Base-by-base conservation (phyloP, 2,797 vertebrate species). In the Choloepus didactylus region DNA sequence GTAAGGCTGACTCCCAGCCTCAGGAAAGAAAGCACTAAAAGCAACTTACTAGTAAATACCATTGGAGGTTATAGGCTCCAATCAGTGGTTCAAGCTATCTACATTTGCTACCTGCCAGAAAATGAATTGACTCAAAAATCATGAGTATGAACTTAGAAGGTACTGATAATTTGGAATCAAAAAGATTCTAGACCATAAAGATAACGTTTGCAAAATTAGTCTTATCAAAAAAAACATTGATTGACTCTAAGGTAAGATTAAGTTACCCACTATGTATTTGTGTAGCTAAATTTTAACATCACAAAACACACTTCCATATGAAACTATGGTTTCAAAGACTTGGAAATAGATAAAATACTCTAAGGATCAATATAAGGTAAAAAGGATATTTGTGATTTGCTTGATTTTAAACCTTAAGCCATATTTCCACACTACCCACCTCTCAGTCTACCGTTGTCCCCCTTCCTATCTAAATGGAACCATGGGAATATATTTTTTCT, bases 161-260 rank as follows among this genome's bases (percentile, higher is more conserved):
- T 79, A 29, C 16, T 46, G 83, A 38, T 46, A 87, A 93, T 29
- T 79, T 35, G 60, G 2, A 96, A 73, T 82, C 10, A 86, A 75
- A 89, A 86, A 87, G 44, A 87, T 72, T 86, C 41, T 27, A 92
- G 73, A 59, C 1, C 77, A 75, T 75, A 81, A 93, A 86, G 23
- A 15, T 69, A 73, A 66, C 62, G 31, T 92, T 88, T 94, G 38
- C 29, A 89, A 97, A 94, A 38, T 64, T 51, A 87, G 18, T 85
- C 72, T 62, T 85, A 73, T 31, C 76, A 14, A 60, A 5, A 51
- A 70, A 46, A 49, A 25, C 18, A 81, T 18, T 54, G 27, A 41
- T 31, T 44, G 21, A 77, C 16, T 66, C 12, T 64, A 79, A 93
- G 29, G 29, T 80, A 93, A 87, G 29, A 60, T 73, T 1, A 3